These are phyloP conservation scores for Tiphia femorata DNA, from an alignment of 2,888 invertebrate species.

Conservation along the genomic window DNA sequence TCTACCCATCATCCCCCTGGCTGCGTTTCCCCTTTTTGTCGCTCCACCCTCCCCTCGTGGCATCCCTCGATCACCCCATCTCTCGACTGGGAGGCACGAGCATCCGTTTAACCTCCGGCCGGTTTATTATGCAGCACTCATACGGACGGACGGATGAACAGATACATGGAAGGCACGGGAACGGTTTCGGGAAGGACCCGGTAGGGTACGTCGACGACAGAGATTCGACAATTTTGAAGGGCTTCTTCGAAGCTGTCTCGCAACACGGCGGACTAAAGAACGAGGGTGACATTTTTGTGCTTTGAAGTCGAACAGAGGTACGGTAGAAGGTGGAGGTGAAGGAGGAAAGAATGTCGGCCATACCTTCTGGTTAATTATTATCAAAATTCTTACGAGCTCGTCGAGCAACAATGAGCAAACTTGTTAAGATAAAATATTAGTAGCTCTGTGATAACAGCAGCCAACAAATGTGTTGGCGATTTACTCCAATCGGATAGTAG, in stretches of 20 bases:
- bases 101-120: slow-evolving; percentile 49
- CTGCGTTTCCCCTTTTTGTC: slow-evolving; percentile 7
- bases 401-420: too few species aligned
- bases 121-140: slow-evolving; percentile 55
- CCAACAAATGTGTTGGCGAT: too few species aligned
- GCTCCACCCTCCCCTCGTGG: slow-evolving; percentile 18
- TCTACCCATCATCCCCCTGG: not conserved
- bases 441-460: too few species aligned
- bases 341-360: too few species aligned
- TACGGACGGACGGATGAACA: slow-evolving; percentile 27
- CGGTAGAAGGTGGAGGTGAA: too few species aligned
- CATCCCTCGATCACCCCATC: slow-evolving; percentile 36
- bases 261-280: slow-evolving; percentile 8
- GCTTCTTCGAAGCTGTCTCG: slow-evolving; percentile 32
- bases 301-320: slow-evolving; percentile 6
- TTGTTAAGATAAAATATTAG: too few species aligned
- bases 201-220: slow-evolving; percentile 36
- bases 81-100: slow-evolving; percentile 43
- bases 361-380: too few species aligned
- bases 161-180: slow-evolving; percentile 51
- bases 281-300: slow-evolving; percentile 17
- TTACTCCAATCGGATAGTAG: too few species aligned
- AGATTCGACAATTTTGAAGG: slow-evolving; percentile 42
- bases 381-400: too few species aligned
- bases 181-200: slow-evolving; percentile 40